phyloP scores from a whole-genome alignment of 2,888 invertebrate species.

The Malthinus seriepunctatus region DNA sequence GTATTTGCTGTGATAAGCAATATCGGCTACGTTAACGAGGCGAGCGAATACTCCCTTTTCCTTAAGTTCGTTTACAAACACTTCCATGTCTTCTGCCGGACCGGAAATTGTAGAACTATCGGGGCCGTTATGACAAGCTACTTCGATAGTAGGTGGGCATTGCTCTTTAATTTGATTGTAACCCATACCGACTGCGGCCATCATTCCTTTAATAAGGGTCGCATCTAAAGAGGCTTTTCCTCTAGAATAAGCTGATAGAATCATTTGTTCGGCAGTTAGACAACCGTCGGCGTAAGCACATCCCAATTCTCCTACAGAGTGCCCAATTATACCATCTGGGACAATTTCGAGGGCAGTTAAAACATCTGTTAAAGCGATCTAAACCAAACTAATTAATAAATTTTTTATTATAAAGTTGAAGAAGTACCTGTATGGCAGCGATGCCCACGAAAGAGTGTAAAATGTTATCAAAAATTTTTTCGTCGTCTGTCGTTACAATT shows the following conservation, averaged over 20 bases:
- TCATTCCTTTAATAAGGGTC: constrained; percentile 73
- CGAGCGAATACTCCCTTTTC: constrained; percentile 78
- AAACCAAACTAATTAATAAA: background rate
- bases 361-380: constrained; percentile 60
- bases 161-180: constrained; percentile 62
- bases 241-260: constrained; percentile 81
- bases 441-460: constrained; percentile 74
- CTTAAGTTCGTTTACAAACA: constrained; percentile 62
- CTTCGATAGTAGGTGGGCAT: constrained; percentile 69
- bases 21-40: constrained; percentile 83
- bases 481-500: constrained; percentile 63
- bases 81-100: constrained; percentile 64
- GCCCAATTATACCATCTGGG: constrained; percentile 79
- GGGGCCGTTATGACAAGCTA: constrained; percentile 80
- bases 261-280: constrained; percentile 84
- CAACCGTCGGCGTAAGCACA: constrained; percentile 96
- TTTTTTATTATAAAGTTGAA: too few species aligned
- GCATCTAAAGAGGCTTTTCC: constrained; percentile 76
- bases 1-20: constrained; percentile 88
- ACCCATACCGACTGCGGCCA: constrained; percentile 81
- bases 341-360: constrained; percentile 62
- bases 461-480: constrained; percentile 65
- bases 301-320: constrained; percentile 93
- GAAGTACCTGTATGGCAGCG: constrained; percentile 64
- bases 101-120: constrained; percentile 81